Conservation (phyloP, 2,797 vertebrate genomes). For the Prionace glauca region DNA sequence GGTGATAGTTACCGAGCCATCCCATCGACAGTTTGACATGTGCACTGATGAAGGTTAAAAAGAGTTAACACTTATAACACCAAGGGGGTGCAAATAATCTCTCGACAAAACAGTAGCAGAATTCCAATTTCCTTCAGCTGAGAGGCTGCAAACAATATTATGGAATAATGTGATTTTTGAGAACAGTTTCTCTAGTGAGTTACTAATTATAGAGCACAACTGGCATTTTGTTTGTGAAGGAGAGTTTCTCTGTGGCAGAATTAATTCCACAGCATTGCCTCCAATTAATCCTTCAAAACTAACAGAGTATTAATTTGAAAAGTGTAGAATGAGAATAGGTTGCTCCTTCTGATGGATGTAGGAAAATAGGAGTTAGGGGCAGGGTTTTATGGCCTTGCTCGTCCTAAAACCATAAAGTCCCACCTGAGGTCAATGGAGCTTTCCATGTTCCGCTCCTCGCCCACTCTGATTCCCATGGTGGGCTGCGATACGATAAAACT, state of each 20-base stretch:
- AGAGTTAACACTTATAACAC: background rate
- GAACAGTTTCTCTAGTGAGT: background rate
- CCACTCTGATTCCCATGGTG: too few species aligned
- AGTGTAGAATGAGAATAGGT: background rate
- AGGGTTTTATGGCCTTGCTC: too few species aligned
- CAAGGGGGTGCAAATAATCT: background rate
- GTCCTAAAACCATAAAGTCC: too few species aligned
- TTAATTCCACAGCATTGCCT: background rate
- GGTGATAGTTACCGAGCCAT: background rate
- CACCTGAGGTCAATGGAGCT: too few species aligned
- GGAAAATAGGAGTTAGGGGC: too few species aligned
- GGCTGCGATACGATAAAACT: too few species aligned
- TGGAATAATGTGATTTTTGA: background rate
- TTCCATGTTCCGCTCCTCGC: too few species aligned
- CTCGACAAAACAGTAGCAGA: background rate
- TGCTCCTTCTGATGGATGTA: background rate
- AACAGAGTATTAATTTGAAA: background rate
- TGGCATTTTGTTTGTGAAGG: background rate
- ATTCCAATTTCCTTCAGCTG: background rate
- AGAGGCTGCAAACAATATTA: background rate
- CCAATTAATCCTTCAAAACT: background rate
- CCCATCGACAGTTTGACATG: background rate
- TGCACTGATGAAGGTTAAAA: background rate
- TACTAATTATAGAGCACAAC: background rate
- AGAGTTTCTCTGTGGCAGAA: background rate